These are phyloP conservation scores for Rhinella marina DNA, from an alignment of 2,797 vertebrate genomes.

Conservation along the genomic window DNA sequence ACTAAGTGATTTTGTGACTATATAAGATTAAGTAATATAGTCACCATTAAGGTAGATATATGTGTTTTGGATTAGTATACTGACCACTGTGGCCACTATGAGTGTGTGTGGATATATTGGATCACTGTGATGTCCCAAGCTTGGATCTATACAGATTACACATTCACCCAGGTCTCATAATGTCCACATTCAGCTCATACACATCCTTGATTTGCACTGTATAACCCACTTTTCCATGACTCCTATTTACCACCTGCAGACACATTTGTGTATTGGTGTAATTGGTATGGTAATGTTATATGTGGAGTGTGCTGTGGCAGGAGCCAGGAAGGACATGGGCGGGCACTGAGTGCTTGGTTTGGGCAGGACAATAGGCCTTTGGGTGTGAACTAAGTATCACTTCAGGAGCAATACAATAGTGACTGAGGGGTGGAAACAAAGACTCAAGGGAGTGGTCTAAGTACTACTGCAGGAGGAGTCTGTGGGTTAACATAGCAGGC, in stretches of 20 bases:
- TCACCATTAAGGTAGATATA: neutral
- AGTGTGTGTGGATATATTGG: neutral
- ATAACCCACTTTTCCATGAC: conserved; percentile 16
- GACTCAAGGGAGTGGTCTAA: neutral
- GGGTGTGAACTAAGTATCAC: neutral
- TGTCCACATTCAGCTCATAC: neutral
- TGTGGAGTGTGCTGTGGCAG: conserved; percentile 36
- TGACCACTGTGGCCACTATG: too few relatives aligned
- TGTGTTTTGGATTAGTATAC: too few relatives aligned
- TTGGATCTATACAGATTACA: neutral
- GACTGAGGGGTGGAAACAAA: neutral
- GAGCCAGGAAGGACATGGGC: conserved; percentile 1
- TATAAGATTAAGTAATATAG: neutral
- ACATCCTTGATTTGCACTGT: conserved; percentile 15
- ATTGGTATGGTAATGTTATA: conserved; percentile 22
- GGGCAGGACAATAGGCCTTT: neutral
- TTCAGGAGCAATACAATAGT: neutral
- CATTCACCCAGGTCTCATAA: neutral
- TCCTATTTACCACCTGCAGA: neutral
- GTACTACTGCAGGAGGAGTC: neutral
- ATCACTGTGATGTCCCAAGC: neutral
- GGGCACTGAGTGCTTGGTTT: neutral
- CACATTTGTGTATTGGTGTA: conserved; percentile 30
- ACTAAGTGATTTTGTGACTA: neutral
- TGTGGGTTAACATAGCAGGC: neutral